These are phyloP conservation scores for Stigmatopora nigra DNA, from an alignment of 2,113 vertebrate genomes.

Conservation along the genomic window DNA sequence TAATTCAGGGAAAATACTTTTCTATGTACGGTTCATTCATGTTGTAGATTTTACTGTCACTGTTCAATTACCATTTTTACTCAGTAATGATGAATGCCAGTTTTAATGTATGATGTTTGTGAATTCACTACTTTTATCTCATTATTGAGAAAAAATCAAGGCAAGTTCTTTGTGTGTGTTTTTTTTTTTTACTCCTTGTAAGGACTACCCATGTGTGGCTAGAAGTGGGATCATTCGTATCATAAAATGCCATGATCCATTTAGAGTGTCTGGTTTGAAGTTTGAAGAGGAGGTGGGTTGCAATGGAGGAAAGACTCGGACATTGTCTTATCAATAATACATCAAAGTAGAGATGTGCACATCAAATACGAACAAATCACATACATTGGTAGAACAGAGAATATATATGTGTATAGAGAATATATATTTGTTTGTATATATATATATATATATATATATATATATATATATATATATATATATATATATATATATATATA, in stretches of 20 bases:
- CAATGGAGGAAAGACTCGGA: slow-evolving; percentile 26
- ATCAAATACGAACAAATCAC: not conserved
- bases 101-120: slow-evolving; percentile 39
- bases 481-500: too few species aligned
- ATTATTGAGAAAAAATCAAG: slow-evolving; percentile 28
- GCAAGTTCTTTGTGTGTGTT: too few species aligned
- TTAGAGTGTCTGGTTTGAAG: slow-evolving; percentile 12
- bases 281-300: slow-evolving; percentile 22
- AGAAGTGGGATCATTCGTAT: slow-evolving; percentile 46
- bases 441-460: too few species aligned
- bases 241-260: slow-evolving; percentile 34
- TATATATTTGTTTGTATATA: too few species aligned
- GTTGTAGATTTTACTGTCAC: slow-evolving; percentile 35
- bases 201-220: slow-evolving; percentile 22
- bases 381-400: not conserved
- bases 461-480: too few species aligned
- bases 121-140: slow-evolving; percentile 37
- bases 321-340: not conserved
- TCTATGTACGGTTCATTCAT: slow-evolving; percentile 28
- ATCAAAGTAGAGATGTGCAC: slow-evolving; percentile 10
- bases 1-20: slow-evolving; percentile 41
- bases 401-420: too few species aligned
- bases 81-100: slow-evolving; percentile 35
- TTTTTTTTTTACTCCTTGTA: not conserved
- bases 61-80: slow-evolving; percentile 33